These are phyloP conservation scores for Homalodisca vitripennis DNA, from an alignment of 1,140 invertebrate genomes.

Conservation along the genomic window DNA sequence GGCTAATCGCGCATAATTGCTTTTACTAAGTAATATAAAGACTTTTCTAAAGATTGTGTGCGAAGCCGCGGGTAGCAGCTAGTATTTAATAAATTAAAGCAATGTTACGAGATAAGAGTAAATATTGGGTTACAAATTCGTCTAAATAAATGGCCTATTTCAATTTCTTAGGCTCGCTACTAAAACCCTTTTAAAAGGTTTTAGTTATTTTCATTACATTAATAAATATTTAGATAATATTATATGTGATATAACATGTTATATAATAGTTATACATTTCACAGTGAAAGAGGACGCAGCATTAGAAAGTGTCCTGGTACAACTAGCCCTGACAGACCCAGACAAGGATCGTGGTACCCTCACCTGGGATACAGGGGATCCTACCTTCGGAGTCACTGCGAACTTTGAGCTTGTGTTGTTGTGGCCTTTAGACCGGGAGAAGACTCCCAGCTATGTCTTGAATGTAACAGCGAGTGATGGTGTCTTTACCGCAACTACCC, in stretches of 20 bases:
- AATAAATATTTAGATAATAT: no score
- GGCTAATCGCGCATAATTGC: no score
- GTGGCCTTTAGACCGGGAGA: background rate
- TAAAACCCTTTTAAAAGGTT: no score
- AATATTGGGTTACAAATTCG: no score
- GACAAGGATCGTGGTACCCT: slow-evolving; percentile 56
- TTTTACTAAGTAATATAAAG: no score
- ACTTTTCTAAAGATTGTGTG: no score
- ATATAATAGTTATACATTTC: background rate
- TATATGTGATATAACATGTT: background rate
- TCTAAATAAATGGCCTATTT: no score
- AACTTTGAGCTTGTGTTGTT: slow-evolving; percentile 18
- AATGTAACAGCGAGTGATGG: background rate
- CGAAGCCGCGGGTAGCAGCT: no score
- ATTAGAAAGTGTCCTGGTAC: slow-evolving; percentile 65
- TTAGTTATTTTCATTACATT: no score
- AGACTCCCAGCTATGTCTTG: background rate
- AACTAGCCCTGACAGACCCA: slow-evolving; percentile 59
- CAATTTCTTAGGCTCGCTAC: no score
- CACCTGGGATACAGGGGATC: slow-evolving; percentile 64
- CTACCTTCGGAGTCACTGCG: slow-evolving; percentile 67
- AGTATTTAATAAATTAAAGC: no score
- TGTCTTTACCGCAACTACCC: background rate
- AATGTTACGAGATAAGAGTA: no score
- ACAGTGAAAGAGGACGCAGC: slow-evolving; percentile 68